phyloP scores from a whole-genome alignment of 2,797 vertebrate species.

The Lacerta agilis region DNA sequence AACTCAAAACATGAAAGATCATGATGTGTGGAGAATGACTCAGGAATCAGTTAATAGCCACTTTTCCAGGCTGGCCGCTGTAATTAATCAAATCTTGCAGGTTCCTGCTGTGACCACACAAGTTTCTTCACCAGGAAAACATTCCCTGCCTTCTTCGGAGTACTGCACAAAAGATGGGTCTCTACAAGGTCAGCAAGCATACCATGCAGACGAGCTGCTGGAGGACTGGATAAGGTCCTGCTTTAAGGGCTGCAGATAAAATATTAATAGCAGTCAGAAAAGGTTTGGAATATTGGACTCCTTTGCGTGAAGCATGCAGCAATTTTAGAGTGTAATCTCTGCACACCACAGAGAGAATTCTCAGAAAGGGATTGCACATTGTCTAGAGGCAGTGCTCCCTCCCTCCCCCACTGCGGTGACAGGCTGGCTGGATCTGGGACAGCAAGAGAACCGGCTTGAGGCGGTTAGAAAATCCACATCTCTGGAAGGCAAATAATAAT shows the following conservation, averaged over 20 bases:
- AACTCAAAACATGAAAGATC: slow-evolving; percentile 54
- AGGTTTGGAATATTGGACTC: slow-evolving; percentile 40
- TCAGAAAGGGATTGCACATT: background rate
- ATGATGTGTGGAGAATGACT: slow-evolving; percentile 69
- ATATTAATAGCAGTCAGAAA: slow-evolving; percentile 15
- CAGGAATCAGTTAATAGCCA: slow-evolving; percentile 56
- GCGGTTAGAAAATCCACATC: slow-evolving; percentile 57
- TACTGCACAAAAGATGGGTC: slow-evolving; percentile 51
- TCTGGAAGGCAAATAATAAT: slow-evolving; percentile 51
- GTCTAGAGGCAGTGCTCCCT: slow-evolving; percentile 30
- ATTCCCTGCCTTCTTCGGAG: background rate
- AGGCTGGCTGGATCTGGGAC: slow-evolving; percentile 62
- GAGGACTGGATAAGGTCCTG: background rate
- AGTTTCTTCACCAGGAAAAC: slow-evolving; percentile 46
- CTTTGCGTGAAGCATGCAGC: slow-evolving; percentile 26
- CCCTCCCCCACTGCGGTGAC: slow-evolving; percentile 13
- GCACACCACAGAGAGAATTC: accelerated
- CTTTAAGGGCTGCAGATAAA: slow-evolving; percentile 56
- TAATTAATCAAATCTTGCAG: slow-evolving; percentile 66
- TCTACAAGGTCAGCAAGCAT: background rate
- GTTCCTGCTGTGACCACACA: slow-evolving; percentile 31
- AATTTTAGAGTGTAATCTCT: slow-evolving; percentile 54
- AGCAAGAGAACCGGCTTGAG: slow-evolving; percentile 41
- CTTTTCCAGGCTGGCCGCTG: slow-evolving; percentile 46
- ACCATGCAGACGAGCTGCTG: background rate